phyloP scores from a whole-genome alignment of 2,113 vertebrate genomes.

The Oceanodroma tethys region DNA sequence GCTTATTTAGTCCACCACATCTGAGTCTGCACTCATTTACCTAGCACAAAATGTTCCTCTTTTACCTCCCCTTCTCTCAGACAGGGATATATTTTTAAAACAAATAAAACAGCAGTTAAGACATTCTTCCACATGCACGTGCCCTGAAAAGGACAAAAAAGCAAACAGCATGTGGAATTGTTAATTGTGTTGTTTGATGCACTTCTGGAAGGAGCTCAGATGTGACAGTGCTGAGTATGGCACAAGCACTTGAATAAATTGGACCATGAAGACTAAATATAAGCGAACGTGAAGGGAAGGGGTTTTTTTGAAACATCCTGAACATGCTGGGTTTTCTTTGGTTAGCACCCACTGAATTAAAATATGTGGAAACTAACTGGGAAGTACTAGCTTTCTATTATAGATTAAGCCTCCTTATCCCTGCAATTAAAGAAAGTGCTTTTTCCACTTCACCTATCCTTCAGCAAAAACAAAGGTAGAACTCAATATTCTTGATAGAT shows the following conservation, averaged over 20 bases:
- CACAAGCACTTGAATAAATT: background rate
- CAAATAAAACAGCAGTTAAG: background rate
- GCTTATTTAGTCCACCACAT: background rate
- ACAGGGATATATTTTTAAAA: background rate
- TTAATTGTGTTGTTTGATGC: background rate
- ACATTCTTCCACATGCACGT: background rate
- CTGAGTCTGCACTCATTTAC: background rate
- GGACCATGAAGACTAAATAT: background rate
- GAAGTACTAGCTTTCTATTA: background rate
- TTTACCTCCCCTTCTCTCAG: background rate
- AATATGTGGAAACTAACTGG: background rate
- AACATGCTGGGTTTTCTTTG: background rate
- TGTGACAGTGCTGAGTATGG: background rate
- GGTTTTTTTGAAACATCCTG: accelerated
- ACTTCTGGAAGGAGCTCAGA: background rate
- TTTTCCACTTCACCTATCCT: slow-evolving; percentile 3
- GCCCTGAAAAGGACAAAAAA: background rate
- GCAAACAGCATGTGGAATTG: background rate
- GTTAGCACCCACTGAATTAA: background rate
- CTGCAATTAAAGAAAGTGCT: background rate
- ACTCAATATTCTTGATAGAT: slow-evolving; percentile 32
- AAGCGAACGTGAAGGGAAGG: background rate
- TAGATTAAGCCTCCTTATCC: background rate
- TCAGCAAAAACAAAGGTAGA: slow-evolving; percentile 10
- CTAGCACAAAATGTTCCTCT: background rate